Evolutionary conservation across 2,113 vertebrate species (phyloP).

Genomic region (Apaloderma vittatum): DNA sequence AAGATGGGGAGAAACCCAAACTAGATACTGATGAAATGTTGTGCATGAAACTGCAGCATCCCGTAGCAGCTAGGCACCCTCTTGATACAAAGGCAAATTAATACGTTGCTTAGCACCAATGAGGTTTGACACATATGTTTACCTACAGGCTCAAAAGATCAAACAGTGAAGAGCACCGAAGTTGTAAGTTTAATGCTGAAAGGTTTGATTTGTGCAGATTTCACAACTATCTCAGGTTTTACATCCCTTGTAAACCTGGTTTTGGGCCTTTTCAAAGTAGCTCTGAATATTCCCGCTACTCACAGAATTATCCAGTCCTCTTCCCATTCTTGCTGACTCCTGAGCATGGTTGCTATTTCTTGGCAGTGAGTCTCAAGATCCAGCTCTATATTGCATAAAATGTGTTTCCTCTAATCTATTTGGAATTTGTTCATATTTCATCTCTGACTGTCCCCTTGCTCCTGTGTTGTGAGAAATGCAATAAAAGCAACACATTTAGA

Average conservation of each 20-base stretch:
- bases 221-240: neutral
- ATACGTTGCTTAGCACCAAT: neutral
- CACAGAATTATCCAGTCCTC: neutral
- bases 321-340: neutral
- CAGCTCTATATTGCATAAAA: slow-evolving; percentile 21
- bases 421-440: slow-evolving; percentile 26
- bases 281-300: neutral
- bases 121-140: slow-evolving; percentile 9
- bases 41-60: neutral
- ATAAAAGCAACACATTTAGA: neutral
- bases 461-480: neutral
- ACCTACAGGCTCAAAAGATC: slow-evolving; percentile 32
- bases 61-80: neutral
- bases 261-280: neutral
- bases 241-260: neutral
- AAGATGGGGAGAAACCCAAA: neutral
- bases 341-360: neutral
- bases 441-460: neutral
- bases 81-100: neutral
- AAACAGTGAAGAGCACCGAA: neutral
- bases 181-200: neutral
- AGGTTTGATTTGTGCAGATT: neutral
- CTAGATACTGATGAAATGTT: neutral
- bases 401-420: slow-evolving; percentile 9
- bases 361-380: neutral